Percentiles rank a stretch among this genome's conserved stretches.
Conservation (phyloP, 2,113 vertebrate species). For the Catharus bicknelli region DNA sequence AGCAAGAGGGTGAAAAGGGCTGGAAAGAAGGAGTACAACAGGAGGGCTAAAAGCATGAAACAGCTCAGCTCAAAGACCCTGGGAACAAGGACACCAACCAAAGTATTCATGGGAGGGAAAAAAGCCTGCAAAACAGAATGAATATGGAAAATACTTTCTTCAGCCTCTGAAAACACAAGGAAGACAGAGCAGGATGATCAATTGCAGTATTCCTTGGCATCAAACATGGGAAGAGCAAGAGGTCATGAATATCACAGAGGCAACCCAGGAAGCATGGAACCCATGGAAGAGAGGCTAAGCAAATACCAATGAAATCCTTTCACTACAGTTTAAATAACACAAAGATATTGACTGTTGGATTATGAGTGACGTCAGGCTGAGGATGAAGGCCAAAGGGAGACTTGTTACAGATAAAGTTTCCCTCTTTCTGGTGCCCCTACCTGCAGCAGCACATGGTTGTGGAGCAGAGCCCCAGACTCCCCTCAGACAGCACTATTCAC, state of each 20-base stretch:
- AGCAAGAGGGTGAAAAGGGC: background rate
- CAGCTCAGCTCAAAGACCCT: background rate
- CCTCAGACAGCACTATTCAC: background rate
- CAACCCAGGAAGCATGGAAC: background rate
- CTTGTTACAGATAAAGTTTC: background rate
- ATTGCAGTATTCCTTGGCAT: background rate
- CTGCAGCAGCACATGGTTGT: background rate
- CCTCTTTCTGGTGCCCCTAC: background rate
- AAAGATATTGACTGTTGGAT: background rate
- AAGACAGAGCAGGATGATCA: background rate
- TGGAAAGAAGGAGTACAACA: background rate
- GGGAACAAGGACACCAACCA: background rate
- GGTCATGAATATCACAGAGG: background rate
- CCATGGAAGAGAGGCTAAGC: background rate
- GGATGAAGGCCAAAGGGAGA: background rate
- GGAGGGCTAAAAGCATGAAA: background rate
- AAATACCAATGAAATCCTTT: background rate
- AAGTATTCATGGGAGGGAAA: background rate
- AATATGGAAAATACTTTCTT: background rate
- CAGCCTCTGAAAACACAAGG: background rate
- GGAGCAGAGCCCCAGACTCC: background rate
- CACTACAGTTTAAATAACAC: background rate
- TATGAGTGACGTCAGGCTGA: background rate
- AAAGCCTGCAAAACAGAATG: background rate
- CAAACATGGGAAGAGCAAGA: background rate